Percentiles rank a stretch among this genome's conserved stretches.
These are phyloP conservation scores for Habroteleia sp. DNA, from an alignment of 2,888 invertebrate species.

Conservation along the genomic window DNA sequence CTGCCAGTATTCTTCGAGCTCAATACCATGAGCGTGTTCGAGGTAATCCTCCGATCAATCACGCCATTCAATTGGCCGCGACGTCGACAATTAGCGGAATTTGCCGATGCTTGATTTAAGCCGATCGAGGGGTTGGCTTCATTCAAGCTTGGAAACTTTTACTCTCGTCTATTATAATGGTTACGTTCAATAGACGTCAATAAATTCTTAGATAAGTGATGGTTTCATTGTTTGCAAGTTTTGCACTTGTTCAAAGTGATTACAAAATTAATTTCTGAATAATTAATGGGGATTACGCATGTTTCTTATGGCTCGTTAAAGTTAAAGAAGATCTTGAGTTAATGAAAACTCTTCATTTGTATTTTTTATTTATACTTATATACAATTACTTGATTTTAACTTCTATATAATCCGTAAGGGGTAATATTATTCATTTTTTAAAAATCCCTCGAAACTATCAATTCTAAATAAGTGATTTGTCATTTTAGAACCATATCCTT, in stretches of 20 bases:
- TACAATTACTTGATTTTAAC: no score
- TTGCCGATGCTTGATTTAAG: conserved; percentile 10
- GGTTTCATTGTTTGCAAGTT: background rate
- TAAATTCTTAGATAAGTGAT: background rate
- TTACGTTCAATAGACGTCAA: background rate
- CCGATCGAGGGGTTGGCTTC: background rate
- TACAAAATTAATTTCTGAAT: no score
- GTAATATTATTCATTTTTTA: no score
- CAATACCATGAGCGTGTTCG: conserved; percentile 93
- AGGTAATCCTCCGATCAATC: conserved; percentile 82
- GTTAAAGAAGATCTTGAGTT: no score
- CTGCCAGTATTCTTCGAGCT: conserved; percentile 93
- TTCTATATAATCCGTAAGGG: no score
- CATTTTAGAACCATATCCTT: no score
- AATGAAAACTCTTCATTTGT: no score
- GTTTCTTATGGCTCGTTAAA: no score
- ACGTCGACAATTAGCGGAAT: conserved; percentile 37
- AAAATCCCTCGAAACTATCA: no score
- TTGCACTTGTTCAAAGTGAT: background rate
- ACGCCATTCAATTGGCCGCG: conserved; percentile 29
- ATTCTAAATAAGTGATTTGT: no score
- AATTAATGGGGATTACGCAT: no score
- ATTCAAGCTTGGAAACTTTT: conserved; percentile 5
- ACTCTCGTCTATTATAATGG: conserved; percentile 14
- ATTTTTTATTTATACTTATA: no score